Evolutionary conservation across 2,797 vertebrate species (phyloP).

Genomic region (Chaetophractus vellerosus): DNA sequence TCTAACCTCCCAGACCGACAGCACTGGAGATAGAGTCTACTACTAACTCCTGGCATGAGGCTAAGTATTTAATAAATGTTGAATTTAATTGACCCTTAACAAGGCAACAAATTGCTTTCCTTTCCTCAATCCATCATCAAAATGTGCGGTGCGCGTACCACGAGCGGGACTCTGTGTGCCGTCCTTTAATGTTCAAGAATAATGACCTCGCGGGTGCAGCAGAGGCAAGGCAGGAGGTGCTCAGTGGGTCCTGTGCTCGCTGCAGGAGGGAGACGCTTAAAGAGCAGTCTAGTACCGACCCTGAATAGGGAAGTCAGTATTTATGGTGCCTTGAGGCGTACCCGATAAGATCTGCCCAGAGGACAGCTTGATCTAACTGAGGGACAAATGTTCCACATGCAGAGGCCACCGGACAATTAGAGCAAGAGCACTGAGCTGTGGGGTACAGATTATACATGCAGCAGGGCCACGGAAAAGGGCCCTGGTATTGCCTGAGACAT

Average conservation of each 20-base stretch:
- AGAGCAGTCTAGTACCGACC: neutral
- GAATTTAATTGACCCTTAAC: slow-evolving; percentile 53
- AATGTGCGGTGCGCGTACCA: neutral
- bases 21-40: neutral
- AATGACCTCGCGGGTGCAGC: neutral
- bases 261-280: neutral
- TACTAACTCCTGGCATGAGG: neutral
- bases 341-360: neutral
- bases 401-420: neutral
- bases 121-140: slow-evolving; percentile 54
- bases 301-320: neutral
- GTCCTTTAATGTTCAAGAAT: neutral
- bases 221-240: neutral
- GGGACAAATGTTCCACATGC: neutral
- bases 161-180: neutral
- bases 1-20: neutral
- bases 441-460: neutral
- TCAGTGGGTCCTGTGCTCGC: neutral
- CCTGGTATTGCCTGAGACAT: neutral
- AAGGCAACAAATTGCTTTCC: slow-evolving; percentile 48
- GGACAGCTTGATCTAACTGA: neutral
- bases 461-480: neutral
- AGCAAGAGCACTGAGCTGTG: neutral
- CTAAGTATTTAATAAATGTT: neutral
- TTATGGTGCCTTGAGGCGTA: neutral